Base-by-base conservation (phyloP, 2,888 invertebrate genomes). In the Brachylomia viminalis region DNA sequence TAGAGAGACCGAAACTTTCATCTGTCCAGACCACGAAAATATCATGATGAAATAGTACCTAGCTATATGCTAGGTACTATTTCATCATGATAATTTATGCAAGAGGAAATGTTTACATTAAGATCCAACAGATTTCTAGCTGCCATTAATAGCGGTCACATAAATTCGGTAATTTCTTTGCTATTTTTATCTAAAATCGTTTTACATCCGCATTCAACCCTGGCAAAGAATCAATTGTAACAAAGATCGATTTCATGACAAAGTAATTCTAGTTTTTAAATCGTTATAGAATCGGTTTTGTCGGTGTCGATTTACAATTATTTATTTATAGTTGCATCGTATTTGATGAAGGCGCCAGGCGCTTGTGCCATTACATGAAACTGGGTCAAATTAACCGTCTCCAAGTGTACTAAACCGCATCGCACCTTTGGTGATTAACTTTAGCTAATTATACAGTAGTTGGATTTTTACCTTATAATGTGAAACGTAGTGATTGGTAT, bases 301-400 rank as follows among this genome's bases (percentile, higher is more conserved):
- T 75, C 38, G 62, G 20, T 54, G 70, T 67, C 27, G 30, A 61
- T 77, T 58, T 61, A 67, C 27, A 68, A 77, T 74, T 62, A 64
- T 38, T 58, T 59, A 74, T 58, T 77, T 75, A 75, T 72, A 59
- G 75, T 69, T 67, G 38, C 15, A 75, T 74, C 58, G 68, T 45
- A 73, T 83, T 80, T 78, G 59, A 47, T 45, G 49, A 47, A 67
- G 67, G 74, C 71, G 61, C 70, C 65, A 38, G 45, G 49, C 66
- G 66, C 38, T 17, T 56, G 66, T 47, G 47, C 73, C 62, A 66
- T 68, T 61, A 62, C 49, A 72, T 68, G 52, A 68, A 86, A 80
- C 79, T 76, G 62, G 86, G 86, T 80, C 86, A 68, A 67, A 67
- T 58, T 45, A 72, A 74, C 64, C 68, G 72, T 75, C 75, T 72